These are phyloP conservation scores for Agonopterix alstromeriana DNA, from an alignment of 2,888 invertebrate genomes.

Conservation along the genomic window DNA sequence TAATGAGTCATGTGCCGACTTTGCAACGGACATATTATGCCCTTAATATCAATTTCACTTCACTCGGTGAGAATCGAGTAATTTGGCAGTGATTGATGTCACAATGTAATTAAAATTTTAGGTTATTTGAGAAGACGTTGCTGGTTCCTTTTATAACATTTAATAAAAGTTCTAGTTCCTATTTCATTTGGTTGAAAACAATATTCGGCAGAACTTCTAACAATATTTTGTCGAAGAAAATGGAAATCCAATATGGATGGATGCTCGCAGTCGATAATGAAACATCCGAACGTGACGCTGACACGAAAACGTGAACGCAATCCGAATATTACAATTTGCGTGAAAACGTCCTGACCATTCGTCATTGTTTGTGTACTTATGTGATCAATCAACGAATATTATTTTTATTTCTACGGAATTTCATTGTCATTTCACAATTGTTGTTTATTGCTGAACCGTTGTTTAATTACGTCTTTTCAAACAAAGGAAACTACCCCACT, in stretches of 20 bases:
- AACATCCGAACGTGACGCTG: conserved; percentile 41
- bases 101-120: too few relatives aligned
- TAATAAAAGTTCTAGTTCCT: too few relatives aligned
- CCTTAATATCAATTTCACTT: conserved; percentile 33
- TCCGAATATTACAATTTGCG: conserved; percentile 16
- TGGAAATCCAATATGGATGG: conserved; percentile 23
- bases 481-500: conserved; percentile 28
- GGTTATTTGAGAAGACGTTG: too few relatives aligned
- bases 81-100: too few relatives aligned
- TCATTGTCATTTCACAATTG: conserved; percentile 3
- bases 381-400: conserved; percentile 4
- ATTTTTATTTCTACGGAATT: conserved; percentile 5
- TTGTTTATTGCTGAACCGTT: conserved; percentile 16
- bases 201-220: background rate
- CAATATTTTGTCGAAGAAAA: background rate
- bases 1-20: conserved; percentile 41
- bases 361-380: too few relatives aligned
- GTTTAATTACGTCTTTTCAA: conserved; percentile 23
- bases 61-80: background rate
- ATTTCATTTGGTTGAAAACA: background rate
- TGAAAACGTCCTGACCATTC: too few relatives aligned
- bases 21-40: conserved; percentile 24
- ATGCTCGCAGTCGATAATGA: conserved; percentile 43
- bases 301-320: conserved; percentile 39
- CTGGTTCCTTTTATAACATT: too few relatives aligned